Conservation (phyloP, 30 jellyfish, hydroid and myxozoan genomes). For the Rhopilema esculentum region DNA sequence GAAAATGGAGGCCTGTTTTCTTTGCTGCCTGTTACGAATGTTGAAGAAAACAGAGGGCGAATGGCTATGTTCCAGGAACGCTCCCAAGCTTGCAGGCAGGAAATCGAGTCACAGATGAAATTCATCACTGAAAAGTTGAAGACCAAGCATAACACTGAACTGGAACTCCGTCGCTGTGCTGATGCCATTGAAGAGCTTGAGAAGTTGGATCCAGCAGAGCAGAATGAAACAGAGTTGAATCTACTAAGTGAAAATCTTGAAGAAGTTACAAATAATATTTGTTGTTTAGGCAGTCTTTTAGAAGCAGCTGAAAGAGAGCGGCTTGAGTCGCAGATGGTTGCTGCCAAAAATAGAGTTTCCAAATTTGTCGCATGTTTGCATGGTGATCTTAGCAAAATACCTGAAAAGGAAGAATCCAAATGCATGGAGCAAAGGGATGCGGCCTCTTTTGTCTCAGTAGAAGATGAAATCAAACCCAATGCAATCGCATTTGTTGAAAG, state of each 20-base stretch:
- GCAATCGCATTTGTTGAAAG: neutral
- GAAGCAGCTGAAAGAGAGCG: constrained; percentile 2
- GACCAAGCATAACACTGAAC: constrained; percentile 14
- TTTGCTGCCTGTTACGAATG: constrained; percentile 11
- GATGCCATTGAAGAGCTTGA: constrained; percentile 10
- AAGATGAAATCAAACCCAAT: neutral
- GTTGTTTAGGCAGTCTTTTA: neutral
- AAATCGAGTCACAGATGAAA: constrained; percentile 9
- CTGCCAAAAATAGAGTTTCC: constrained; percentile 21
- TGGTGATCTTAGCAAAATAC: neutral
- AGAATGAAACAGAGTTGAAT: neutral
- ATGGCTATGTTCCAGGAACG: constrained; percentile 8
- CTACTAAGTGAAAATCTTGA: neutral
- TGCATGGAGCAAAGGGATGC: neutral
- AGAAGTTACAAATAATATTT: neutral
- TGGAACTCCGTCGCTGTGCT: neutral
- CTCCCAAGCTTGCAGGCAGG: constrained; percentile 4
- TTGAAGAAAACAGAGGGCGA: constrained; percentile 1
- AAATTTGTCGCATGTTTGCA: neutral
- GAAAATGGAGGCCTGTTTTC: constrained; percentile 1
- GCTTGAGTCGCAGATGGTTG: neutral
- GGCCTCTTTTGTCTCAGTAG: neutral
- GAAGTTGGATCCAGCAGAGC: neutral
- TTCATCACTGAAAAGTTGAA: neutral
- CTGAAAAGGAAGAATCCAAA: neutral